These are phyloP conservation scores for Heliangelus exortis DNA, from an alignment of 2,797 vertebrate species.

Conservation along the genomic window DNA sequence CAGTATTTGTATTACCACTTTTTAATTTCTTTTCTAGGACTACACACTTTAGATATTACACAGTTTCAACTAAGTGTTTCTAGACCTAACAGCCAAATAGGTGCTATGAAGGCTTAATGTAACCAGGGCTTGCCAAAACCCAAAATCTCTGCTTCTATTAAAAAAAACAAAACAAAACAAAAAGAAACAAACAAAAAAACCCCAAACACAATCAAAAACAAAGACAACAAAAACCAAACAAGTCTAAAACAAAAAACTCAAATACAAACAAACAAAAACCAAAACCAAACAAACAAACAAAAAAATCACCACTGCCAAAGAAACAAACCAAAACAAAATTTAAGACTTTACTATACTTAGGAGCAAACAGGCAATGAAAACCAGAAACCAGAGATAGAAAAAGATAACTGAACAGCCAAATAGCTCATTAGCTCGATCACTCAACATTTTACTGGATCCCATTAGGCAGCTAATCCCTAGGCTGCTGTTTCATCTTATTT, in stretches of 20 bases:
- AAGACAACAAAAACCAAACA: too few relatives aligned
- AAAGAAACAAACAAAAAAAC: too few relatives aligned
- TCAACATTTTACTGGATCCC: neutral
- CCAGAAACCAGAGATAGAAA: neutral
- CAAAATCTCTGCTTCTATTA: neutral
- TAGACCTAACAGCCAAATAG: neutral
- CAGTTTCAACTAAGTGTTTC: neutral
- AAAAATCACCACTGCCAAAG: too few relatives aligned
- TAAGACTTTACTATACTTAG: neutral
- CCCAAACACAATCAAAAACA: too few relatives aligned
- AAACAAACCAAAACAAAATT: neutral
- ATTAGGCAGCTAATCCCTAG: neutral
- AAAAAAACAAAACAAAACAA: neutral
- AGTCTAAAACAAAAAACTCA: too few relatives aligned
- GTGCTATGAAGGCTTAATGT: neutral
- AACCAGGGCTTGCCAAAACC: neutral
- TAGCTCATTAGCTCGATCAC: neutral
- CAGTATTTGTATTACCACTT: neutral
- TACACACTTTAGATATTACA: neutral
- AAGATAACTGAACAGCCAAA: neutral
- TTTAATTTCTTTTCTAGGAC: neutral
- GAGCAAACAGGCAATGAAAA: neutral
- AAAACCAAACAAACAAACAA: too few relatives aligned
- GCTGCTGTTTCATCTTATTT: neutral
- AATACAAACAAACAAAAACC: too few relatives aligned